Conservation (phyloP, 2,113 vertebrate genomes). For the Physeter macrocephalus region DNA sequence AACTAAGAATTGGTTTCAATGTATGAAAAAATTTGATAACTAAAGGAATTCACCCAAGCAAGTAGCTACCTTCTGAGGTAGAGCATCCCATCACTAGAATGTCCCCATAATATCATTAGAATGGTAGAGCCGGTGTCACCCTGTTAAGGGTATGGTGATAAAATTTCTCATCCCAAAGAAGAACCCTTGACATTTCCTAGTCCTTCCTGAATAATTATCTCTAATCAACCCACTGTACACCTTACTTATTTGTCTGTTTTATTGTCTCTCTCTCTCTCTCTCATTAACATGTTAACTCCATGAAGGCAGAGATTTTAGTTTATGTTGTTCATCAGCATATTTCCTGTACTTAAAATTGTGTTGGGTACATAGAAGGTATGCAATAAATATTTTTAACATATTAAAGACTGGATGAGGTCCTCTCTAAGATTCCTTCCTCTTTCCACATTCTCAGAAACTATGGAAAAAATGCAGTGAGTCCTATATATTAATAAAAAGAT, state of each 20-base stretch:
- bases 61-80: background rate
- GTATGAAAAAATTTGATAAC: background rate
- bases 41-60: background rate
- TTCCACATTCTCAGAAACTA: background rate
- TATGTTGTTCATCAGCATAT: background rate
- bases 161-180: background rate
- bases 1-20: background rate
- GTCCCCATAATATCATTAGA: background rate
- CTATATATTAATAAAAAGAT: background rate
- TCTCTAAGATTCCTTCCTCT: background rate
- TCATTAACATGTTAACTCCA: background rate
- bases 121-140: background rate
- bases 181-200: background rate
- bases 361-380: background rate
- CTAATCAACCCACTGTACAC: background rate
- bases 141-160: background rate
- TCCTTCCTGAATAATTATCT: background rate
- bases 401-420: background rate
- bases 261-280: background rate
- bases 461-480: background rate
- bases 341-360: background rate
- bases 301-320: background rate
- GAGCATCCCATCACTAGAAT: background rate
- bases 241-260: background rate
- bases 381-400: background rate